Conservation (phyloP, 1,140 invertebrate genomes). For the Drosophila persimilis region DNA sequence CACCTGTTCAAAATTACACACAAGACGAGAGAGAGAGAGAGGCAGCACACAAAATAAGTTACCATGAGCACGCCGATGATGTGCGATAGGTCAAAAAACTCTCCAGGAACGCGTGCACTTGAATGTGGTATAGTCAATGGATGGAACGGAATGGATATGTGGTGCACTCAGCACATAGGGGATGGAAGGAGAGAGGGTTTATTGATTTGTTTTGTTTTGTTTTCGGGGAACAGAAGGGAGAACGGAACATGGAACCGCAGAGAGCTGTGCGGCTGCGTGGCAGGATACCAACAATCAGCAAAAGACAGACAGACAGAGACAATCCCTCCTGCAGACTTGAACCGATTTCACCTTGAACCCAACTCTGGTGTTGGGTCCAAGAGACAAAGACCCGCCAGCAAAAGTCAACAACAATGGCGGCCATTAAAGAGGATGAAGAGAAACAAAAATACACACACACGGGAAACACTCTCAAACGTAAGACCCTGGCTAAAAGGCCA, state of each 20-base stretch:
- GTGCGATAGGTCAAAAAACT: slow-evolving; percentile 60
- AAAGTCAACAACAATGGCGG: slow-evolving; percentile 49
- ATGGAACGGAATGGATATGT: neutral
- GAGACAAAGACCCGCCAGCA: slow-evolving; percentile 28
- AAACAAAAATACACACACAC: slow-evolving; percentile 24
- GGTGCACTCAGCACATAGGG: slow-evolving; percentile 3
- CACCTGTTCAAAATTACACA: slow-evolving; percentile 63
- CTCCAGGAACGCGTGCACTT: slow-evolving; percentile 28
- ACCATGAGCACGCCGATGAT: slow-evolving; percentile 9
- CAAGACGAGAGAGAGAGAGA: slow-evolving; percentile 2
- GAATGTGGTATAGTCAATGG: slow-evolving; percentile 27
- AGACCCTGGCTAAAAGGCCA: slow-evolving; percentile 23
- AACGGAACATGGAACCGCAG: slow-evolving; percentile 2
- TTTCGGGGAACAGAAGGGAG: neutral
- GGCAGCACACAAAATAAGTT: slow-evolving; percentile 20
- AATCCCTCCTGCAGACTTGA: slow-evolving; percentile 31
- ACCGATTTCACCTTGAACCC: slow-evolving; percentile 60
- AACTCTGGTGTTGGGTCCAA: slow-evolving; percentile 15
- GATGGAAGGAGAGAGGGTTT: slow-evolving; percentile 28
- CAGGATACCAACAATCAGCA: slow-evolving; percentile 48
- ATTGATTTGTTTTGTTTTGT: slow-evolving; percentile 44
- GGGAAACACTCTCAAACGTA: slow-evolving; percentile 5
- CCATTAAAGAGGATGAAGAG: slow-evolving; percentile 27
- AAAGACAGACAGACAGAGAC: slow-evolving; percentile 20
- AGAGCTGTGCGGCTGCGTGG: slow-evolving; percentile 27